Conservation (phyloP, 2,113 vertebrate genomes). For the Polypterus bichir region DNA sequence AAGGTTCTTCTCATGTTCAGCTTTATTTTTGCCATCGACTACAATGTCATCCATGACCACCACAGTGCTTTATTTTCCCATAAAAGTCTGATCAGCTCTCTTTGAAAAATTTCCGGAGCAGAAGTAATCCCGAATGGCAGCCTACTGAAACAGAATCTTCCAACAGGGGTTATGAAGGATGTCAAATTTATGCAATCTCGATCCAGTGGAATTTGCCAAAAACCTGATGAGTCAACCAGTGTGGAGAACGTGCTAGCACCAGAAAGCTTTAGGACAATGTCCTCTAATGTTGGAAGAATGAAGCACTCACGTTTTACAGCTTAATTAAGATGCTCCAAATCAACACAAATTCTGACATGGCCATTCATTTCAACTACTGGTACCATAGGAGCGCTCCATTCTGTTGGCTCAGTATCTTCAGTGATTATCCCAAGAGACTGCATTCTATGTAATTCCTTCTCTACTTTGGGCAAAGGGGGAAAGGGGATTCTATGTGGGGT, state of each 20-base stretch:
- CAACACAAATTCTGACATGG: background rate
- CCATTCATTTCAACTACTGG: background rate
- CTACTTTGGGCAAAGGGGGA: conserved; percentile 7
- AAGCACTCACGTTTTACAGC: conserved; percentile 5
- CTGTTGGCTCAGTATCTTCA: background rate
- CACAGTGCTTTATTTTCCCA: conserved; percentile 1
- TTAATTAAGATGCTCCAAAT: background rate
- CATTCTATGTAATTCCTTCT: conserved; percentile 3
- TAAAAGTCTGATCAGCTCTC: conserved; percentile 1
- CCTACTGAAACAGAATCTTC: conserved; percentile 1
- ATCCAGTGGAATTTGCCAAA: too few species aligned
- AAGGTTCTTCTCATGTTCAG: background rate
- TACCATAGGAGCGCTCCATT: background rate
- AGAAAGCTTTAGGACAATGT: conserved; percentile 4
- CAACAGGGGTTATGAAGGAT: too few species aligned
- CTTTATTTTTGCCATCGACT: background rate
- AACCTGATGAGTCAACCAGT: too few species aligned
- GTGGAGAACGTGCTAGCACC: background rate
- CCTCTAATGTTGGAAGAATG: conserved; percentile 10
- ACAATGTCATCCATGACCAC: conserved; percentile 1
- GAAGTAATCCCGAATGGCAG: background rate
- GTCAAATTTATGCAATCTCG: too few species aligned
- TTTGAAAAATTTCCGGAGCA: background rate
- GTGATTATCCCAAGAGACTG: background rate
- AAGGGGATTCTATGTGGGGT: conserved; percentile 2